Evolutionary conservation across 1,140 invertebrate species (phyloP).

Genomic region (Trinorchestia longiramus): DNA sequence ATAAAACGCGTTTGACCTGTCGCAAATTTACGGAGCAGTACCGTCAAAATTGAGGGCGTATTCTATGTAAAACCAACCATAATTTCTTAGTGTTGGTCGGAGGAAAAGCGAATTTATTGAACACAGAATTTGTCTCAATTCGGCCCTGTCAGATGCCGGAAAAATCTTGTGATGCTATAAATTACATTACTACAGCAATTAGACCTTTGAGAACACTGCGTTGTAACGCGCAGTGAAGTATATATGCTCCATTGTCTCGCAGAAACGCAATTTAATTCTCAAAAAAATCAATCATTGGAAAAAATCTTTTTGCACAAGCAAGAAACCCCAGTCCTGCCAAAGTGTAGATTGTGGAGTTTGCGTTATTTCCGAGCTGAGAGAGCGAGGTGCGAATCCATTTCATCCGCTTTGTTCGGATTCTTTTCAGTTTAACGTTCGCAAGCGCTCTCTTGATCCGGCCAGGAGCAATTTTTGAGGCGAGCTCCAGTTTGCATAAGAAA

Average conservation of each 20-base stretch:
- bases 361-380: constrained; percentile 6
- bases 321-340: not conserved
- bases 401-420: not conserved
- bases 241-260: not conserved
- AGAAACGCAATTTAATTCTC: not conserved
- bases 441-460: not conserved
- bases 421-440: not conserved
- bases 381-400: not conserved
- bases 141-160: not conserved
- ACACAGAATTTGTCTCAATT: not conserved
- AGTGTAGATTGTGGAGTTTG: not conserved
- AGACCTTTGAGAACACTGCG: not conserved
- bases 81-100: not conserved
- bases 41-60: not conserved
- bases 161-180: not conserved
- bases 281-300: not conserved
- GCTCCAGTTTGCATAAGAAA: not conserved
- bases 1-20: not conserved
- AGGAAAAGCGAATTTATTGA: not conserved
- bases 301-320: not conserved
- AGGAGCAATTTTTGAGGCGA: not conserved
- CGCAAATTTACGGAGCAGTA: not conserved
- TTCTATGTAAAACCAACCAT: not conserved
- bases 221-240: not conserved
- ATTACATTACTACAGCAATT: not conserved